These are phyloP conservation scores for Drosophila mercatorum DNA, from an alignment of 2,888 invertebrate species.

Conservation along the genomic window DNA sequence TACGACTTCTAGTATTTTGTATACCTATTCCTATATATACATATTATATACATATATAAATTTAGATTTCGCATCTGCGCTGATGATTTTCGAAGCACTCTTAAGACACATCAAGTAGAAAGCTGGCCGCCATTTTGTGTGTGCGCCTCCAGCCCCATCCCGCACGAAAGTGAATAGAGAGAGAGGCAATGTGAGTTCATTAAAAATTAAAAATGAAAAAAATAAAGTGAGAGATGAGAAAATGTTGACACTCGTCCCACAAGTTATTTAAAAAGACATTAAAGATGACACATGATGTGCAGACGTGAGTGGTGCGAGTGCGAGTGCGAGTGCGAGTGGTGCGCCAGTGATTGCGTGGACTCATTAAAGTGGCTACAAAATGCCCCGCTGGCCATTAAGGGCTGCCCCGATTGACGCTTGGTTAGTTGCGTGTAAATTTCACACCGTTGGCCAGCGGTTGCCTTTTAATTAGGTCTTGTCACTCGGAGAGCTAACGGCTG, in stretches of 20 bases:
- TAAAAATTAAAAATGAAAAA: slow-evolving; percentile 28
- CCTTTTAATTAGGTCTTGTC: slow-evolving; percentile 63
- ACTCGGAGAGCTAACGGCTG: slow-evolving; percentile 28
- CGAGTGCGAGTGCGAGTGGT: slow-evolving; percentile 11
- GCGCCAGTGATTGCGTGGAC: slow-evolving; percentile 52
- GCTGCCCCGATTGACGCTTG: slow-evolving; percentile 40
- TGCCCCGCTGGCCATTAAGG: slow-evolving; percentile 58
- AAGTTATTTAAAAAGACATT: slow-evolving; percentile 73
- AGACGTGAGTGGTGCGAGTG: slow-evolving; percentile 12
- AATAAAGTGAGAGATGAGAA: slow-evolving; percentile 12
- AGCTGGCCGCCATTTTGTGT: slow-evolving; percentile 3
- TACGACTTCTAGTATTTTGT: too few species aligned
- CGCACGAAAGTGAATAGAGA: slow-evolving; percentile 5
- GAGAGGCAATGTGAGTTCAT: slow-evolving; percentile 37
- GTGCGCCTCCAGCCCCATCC: neutral
- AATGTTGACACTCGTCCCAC: slow-evolving; percentile 33
- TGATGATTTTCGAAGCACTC: too few species aligned
- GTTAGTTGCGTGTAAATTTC: slow-evolving; percentile 64
- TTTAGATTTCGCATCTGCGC: too few species aligned
- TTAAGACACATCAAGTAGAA: neutral
- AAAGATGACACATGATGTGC: slow-evolving; percentile 57
- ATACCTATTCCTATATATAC: too few species aligned
- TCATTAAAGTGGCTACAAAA: slow-evolving; percentile 67
- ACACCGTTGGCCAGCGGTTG: slow-evolving; percentile 63
- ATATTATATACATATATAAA: too few species aligned